phyloP scores from a whole-genome alignment of 1,140 invertebrate genomes.

The Trinorchestia longiramus region DNA sequence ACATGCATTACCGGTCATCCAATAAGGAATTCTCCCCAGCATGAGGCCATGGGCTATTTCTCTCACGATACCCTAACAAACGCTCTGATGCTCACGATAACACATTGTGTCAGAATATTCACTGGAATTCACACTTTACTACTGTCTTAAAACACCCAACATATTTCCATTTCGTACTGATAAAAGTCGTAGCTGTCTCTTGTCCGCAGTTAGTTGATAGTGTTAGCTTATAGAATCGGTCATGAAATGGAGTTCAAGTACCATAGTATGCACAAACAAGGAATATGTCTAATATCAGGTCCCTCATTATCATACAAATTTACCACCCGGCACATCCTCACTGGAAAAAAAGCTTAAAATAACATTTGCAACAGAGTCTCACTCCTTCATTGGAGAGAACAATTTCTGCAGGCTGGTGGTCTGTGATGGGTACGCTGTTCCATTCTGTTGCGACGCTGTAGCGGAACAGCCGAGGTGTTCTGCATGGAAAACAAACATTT shows the following conservation, averaged over 20 bases:
- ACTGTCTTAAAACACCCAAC: too few relatives aligned
- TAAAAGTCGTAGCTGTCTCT: too few relatives aligned
- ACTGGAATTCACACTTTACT: not conserved
- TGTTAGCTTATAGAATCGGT: too few relatives aligned
- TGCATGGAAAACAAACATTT: not conserved
- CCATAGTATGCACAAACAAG: too few relatives aligned
- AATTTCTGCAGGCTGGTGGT: constrained; percentile 29
- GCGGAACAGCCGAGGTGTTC: constrained; percentile 3
- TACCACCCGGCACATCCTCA: not conserved
- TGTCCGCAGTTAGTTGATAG: too few relatives aligned
- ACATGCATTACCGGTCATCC: too few relatives aligned
- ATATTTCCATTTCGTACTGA: too few relatives aligned
- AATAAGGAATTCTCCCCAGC: too few relatives aligned
- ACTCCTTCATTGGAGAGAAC: constrained; percentile 16
- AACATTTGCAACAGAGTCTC: not conserved
- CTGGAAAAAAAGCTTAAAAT: not conserved
- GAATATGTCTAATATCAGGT: too few relatives aligned
- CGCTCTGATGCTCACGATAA: not conserved
- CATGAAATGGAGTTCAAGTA: too few relatives aligned
- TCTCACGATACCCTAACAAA: too few relatives aligned
- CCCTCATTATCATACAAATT: not conserved
- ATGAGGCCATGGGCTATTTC: too few relatives aligned
- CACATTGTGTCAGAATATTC: not conserved
- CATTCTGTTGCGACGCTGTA: not conserved
- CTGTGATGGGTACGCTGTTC: constrained; percentile 2